phyloP scores from a whole-genome alignment of 2,797 vertebrate genomes.

The Macropodus opercularis region DNA sequence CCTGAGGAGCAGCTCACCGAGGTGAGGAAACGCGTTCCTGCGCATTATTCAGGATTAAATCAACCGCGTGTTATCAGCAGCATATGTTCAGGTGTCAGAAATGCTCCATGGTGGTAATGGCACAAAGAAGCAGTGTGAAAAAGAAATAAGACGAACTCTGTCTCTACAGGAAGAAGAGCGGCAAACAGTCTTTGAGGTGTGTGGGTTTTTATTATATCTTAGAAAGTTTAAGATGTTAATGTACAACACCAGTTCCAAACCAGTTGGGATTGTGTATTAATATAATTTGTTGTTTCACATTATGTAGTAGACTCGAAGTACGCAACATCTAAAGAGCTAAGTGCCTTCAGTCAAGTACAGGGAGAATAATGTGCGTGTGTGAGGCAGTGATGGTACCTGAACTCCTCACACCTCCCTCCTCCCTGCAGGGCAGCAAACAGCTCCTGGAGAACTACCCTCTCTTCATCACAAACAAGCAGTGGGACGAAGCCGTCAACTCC shows the following conservation, averaged over 20 bases:
- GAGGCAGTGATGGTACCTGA: neutral
- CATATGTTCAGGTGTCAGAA: conserved; percentile 11
- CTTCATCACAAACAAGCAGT: conserved; percentile 99
- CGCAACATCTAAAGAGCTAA: neutral
- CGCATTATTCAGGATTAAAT: conserved; percentile 12
- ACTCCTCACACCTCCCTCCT: neutral
- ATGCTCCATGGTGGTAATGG: conserved; percentile 9
- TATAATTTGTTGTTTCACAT: no score
- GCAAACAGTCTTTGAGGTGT: conserved; percentile 77
- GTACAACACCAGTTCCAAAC: no score
- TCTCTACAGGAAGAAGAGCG: conserved; percentile 75
- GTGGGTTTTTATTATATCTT: conserved; percentile 34
- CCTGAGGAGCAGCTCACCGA: conserved; percentile 91
- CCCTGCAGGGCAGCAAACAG: conserved; percentile 94
- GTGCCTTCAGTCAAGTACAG: no score
- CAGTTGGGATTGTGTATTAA: no score
- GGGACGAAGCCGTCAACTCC: conserved; percentile 99
- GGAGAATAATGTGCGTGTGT: no score
- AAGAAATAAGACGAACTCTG: conserved; percentile 33
- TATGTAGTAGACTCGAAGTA: no score
- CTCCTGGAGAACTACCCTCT: conserved; percentile 98
- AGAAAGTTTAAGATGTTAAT: neutral
- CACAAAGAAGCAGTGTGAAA: conserved; percentile 20
- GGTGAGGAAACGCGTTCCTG: conserved; percentile 77
- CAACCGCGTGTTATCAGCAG: neutral